Evolutionary conservation across 1,140 invertebrate genomes (phyloP).

Genomic region (Zophobas morio): DNA sequence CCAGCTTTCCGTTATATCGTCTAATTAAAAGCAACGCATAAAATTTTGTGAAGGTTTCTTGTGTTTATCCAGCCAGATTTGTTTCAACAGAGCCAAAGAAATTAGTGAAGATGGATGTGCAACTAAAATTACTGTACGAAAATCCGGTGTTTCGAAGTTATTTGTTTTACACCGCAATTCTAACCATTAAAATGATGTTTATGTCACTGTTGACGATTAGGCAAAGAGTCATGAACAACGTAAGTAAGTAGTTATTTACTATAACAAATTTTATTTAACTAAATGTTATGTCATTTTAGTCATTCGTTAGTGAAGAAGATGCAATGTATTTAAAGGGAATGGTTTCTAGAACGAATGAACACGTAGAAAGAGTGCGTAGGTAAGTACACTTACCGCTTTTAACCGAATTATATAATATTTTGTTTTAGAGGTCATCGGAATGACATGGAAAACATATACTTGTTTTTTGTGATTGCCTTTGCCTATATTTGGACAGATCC

Average conservation of each 20-base stretch:
- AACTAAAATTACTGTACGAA: constrained; percentile 2
- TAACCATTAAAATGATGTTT: constrained; percentile 71
- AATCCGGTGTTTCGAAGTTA: constrained; percentile 67
- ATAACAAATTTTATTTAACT: constrained; percentile 38
- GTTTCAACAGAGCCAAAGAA: not conserved
- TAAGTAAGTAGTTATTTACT: constrained; percentile 53
- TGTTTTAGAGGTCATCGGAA: constrained; percentile 78
- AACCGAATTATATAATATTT: not conserved
- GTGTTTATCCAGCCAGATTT: not conserved
- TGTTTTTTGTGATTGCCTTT: constrained; percentile 76
- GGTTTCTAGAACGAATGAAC: constrained; percentile 62
- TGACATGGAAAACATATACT: constrained; percentile 82
- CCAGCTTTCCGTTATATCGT: constrained; percentile 17
- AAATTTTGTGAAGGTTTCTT: not conserved
- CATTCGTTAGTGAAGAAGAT: constrained; percentile 70
- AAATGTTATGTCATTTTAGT: constrained; percentile 59
- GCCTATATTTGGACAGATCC: constrained; percentile 78
- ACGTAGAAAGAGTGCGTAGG: constrained; percentile 68
- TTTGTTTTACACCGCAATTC: constrained; percentile 70
- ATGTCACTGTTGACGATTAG: constrained; percentile 69
- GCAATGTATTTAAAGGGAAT: constrained; percentile 59
- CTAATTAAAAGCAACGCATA: not conserved
- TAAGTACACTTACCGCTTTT: constrained; percentile 51
- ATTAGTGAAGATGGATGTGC: not conserved
- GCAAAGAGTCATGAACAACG: constrained; percentile 67